These are phyloP conservation scores for Mustelus asterias DNA, from an alignment of 2,113 vertebrate genomes.

Conservation along the genomic window DNA sequence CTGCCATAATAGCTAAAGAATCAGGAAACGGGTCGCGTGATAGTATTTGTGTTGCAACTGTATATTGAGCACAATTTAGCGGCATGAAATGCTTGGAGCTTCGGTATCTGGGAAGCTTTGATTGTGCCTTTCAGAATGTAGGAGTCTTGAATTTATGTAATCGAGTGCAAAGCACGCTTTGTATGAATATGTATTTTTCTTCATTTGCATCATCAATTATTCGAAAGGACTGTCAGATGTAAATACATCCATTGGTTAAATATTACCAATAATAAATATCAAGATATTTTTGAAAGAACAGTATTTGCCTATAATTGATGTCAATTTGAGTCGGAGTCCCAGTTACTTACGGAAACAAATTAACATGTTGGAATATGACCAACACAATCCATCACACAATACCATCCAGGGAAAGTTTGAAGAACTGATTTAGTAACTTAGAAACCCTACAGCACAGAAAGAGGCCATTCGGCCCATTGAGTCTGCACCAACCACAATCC, in stretches of 20 bases:
- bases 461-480: too few species aligned
- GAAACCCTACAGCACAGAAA: too few species aligned
- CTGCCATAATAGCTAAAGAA: constrained; percentile 63
- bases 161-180: neutral
- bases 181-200: neutral
- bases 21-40: constrained; percentile 33
- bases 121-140: neutral
- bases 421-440: too few species aligned
- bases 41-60: neutral
- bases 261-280: neutral
- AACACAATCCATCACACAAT: neutral
- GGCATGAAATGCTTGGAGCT: neutral
- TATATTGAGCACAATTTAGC: constrained; percentile 2
- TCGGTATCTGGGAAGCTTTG: neutral
- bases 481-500: too few species aligned
- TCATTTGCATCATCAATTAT: neutral
- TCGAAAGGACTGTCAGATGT: neutral
- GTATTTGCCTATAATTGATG: neutral
- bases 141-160: neutral
- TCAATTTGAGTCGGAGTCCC: neutral
- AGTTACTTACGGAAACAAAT: neutral
- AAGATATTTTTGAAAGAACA: neutral
- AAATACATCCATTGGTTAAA: neutral
- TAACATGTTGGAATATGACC: neutral
- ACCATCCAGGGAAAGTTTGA: neutral